These are phyloP conservation scores for Masticophis lateralis DNA, from an alignment of 2,797 vertebrate genomes.

Conservation along the genomic window DNA sequence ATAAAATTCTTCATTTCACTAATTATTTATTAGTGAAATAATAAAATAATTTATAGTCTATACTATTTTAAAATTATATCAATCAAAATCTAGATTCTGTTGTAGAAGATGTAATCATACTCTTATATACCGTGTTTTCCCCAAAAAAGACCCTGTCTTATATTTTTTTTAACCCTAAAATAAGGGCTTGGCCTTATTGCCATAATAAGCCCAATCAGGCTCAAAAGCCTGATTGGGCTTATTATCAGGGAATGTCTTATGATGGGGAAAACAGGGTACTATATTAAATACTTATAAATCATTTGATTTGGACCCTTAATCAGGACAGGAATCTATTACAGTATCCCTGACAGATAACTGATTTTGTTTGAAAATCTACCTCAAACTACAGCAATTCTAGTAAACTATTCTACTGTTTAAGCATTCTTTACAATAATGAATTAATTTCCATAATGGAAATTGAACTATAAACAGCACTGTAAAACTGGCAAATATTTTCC, in stretches of 20 bases:
- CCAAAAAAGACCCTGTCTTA: too few relatives aligned
- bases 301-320: background rate
- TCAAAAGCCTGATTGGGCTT: too few relatives aligned
- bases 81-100: background rate
- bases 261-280: background rate
- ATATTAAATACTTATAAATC: background rate
- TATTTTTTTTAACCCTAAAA: too few relatives aligned
- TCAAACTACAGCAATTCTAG: background rate
- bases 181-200: too few relatives aligned
- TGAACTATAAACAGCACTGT: background rate
- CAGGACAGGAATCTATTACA: background rate
- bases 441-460: background rate
- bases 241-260: too few relatives aligned
- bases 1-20: background rate
- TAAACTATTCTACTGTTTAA: background rate
- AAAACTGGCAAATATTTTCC: background rate
- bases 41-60: background rate
- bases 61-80: background rate
- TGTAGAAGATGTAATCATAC: background rate
- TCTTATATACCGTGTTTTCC: background rate
- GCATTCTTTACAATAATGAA: background rate
- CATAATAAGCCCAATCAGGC: too few relatives aligned
- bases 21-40: background rate
- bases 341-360: background rate
- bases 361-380: background rate